phyloP scores from a whole-genome alignment of 2,888 invertebrate genomes.

The Cheilosia vulpina region DNA sequence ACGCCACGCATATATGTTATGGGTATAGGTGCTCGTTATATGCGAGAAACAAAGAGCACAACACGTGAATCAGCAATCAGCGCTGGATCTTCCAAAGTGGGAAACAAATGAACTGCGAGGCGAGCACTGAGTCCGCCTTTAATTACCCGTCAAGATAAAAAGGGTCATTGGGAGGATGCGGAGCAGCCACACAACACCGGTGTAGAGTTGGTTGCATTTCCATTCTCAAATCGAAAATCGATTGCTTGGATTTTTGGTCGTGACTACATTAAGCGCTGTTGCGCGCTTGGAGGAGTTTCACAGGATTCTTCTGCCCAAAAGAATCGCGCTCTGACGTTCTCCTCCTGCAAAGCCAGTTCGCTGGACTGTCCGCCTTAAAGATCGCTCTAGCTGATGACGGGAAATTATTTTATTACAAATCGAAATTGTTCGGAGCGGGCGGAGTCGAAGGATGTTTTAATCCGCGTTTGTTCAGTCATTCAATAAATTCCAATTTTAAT shows the following conservation, averaged over 20 bases:
- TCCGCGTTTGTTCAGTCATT: conserved; percentile 76
- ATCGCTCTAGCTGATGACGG: conserved; percentile 72
- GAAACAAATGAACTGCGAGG: conserved; percentile 69
- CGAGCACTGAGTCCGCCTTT: conserved; percentile 76
- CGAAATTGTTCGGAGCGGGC: conserved; percentile 76
- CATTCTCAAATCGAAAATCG: conserved; percentile 55
- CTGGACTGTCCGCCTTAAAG: conserved; percentile 62
- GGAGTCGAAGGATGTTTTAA: conserved; percentile 77
- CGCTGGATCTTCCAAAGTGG: conserved; percentile 61
- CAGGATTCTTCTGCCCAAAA: conserved; percentile 28
- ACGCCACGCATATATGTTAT: conserved; percentile 28
- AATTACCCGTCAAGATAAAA: conserved; percentile 77
- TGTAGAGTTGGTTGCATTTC: conserved; percentile 35
- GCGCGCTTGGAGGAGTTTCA: conserved; percentile 59
- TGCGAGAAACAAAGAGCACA: conserved; percentile 13
- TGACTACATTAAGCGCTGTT: conserved; percentile 58
- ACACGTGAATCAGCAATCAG: conserved; percentile 64
- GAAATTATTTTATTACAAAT: conserved; percentile 78
- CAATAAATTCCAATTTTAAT: conserved; percentile 78
- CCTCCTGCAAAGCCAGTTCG: conserved; percentile 4
- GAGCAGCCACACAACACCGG: background rate
- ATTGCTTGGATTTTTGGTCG: conserved; percentile 65
- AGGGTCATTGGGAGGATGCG: conserved; percentile 47
- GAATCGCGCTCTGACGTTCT: conserved; percentile 1
- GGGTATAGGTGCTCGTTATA: no score